Base-by-base conservation (phyloP, 2,888 invertebrate species). In the Lepidocyrtinus sp. region DNA sequence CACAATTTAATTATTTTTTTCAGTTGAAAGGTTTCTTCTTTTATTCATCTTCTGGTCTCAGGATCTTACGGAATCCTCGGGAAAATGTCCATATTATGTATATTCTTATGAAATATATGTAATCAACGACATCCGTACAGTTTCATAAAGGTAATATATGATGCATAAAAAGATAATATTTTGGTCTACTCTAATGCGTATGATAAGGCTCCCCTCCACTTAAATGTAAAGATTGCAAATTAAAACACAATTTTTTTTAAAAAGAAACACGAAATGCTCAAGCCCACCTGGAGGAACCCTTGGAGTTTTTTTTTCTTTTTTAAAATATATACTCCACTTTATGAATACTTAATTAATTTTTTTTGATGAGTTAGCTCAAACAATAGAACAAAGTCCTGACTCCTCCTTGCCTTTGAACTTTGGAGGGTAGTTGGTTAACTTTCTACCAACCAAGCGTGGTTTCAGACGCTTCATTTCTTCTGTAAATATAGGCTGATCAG, bases 331-430 rank as follows among this genome's bases (percentile, higher is more conserved):
- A n/a, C 17, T 50, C 17, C 17, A 36, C n/a, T 50, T 59, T 59
- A 59, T 59, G 24, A 64, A 27, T 69, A 63, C 17, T 50, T 69
- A 73, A 79, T 2, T 72, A 45, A 64, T 36, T 73, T 59, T 72
- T 50, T 73, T 9, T 2, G 71, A 46, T 55, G 50, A 74, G 73
- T 62, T 27, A 45, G 45, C 70, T 81, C 74, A 83, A 79, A 78
- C 79, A 62, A 96, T 94, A 69, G 94, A 93, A 90, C 96, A 96
- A 86, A 96, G 90, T 27, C 95, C 96, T 0, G 96, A 96, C 21
- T 95, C 90, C 88, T 96, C 96, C 82, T 91, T 91, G 27, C 96
- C 96, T 88, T 92, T 93, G 77, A 91, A 90, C 61, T 94, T 91
- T 0, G 93, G 93, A 1, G 95, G 94, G 85, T 93, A 91, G 87